Percentiles rank a stretch among this genome's conserved stretches.
Evolutionary conservation across 1,140 invertebrate species (phyloP).

Genomic region (Drosophila pectinifera): DNA sequence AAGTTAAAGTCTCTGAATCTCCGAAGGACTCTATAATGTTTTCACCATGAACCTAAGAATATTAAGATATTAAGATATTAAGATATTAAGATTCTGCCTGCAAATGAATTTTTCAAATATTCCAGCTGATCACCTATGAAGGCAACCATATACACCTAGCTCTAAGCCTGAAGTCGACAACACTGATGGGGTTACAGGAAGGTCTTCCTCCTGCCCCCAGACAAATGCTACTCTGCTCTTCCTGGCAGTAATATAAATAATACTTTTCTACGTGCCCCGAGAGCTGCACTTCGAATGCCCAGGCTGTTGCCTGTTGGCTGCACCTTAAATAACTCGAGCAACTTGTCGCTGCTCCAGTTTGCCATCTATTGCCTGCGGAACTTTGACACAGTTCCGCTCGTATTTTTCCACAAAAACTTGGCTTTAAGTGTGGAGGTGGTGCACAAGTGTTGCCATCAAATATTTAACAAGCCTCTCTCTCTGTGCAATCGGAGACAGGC

Average conservation of each 20-base stretch:
- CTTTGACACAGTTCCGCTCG: slow-evolving; percentile 42
- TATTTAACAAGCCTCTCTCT: slow-evolving; percentile 27
- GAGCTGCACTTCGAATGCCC: slow-evolving; percentile 22
- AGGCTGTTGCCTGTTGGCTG: slow-evolving; percentile 29
- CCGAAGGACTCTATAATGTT: too few species aligned
- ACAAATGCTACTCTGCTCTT: slow-evolving; percentile 47
- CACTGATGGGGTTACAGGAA: background rate
- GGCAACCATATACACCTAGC: too few species aligned
- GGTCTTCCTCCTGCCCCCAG: slow-evolving; percentile 5
- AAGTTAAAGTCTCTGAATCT: background rate
- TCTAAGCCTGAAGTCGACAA: background rate
- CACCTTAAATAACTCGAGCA: slow-evolving; percentile 68
- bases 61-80: too few species aligned
- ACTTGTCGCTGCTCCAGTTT: slow-evolving; percentile 62
- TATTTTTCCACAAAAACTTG: slow-evolving; percentile 31
- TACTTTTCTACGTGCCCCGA: slow-evolving; percentile 54
- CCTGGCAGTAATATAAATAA: slow-evolving; percentile 62
- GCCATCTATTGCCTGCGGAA: slow-evolving; percentile 35
- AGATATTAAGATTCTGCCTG: too few species aligned
- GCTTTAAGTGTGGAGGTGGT: slow-evolving; percentile 25
- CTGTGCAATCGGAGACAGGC: slow-evolving; percentile 36
- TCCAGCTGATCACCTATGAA: background rate
- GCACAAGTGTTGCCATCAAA: slow-evolving; percentile 36
- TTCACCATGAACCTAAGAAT: too few species aligned
- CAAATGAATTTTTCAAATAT: background rate